A percentile compares a stretch with the other conserved stretches of the same genome.
Conservation (phyloP, 1,140 invertebrate species). For the Xylocopa sonorina region DNA sequence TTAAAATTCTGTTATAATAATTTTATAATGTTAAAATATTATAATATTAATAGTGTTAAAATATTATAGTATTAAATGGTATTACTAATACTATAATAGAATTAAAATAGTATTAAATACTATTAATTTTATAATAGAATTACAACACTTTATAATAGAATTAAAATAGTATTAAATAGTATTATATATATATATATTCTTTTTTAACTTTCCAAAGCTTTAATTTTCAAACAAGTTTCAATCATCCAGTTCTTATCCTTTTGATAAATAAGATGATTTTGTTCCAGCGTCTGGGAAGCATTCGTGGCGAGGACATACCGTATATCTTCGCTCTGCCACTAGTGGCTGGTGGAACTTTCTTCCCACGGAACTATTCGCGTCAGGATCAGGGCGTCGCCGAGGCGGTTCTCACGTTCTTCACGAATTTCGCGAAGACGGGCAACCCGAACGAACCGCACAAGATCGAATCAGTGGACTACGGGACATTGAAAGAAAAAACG, state of each 20-base stretch:
- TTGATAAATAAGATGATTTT: constrained; percentile 20
- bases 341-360: constrained; percentile 85
- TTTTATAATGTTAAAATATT: too few relatives aligned
- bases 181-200: too few relatives aligned
- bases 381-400: constrained; percentile 89
- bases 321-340: constrained; percentile 94
- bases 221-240: not conserved
- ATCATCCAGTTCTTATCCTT: not conserved
- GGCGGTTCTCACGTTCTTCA: constrained; percentile 88
- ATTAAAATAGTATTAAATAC: too few relatives aligned
- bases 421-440: constrained; percentile 89
- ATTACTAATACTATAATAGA: too few relatives aligned
- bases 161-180: too few relatives aligned
- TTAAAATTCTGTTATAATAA: too few relatives aligned
- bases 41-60: too few relatives aligned
- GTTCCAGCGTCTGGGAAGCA: constrained; percentile 88
- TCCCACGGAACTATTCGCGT: constrained; percentile 88
- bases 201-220: too few relatives aligned
- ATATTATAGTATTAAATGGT: too few relatives aligned
- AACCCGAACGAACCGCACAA: constrained; percentile 86
- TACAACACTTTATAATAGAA: too few relatives aligned
- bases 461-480: constrained; percentile 83
- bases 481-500: constrained; percentile 84
- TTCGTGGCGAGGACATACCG: constrained; percentile 92
- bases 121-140: too few relatives aligned